Evolutionary conservation across 2,113 vertebrate genomes (phyloP).

Genomic region (Spheniscus mendiculus): DNA sequence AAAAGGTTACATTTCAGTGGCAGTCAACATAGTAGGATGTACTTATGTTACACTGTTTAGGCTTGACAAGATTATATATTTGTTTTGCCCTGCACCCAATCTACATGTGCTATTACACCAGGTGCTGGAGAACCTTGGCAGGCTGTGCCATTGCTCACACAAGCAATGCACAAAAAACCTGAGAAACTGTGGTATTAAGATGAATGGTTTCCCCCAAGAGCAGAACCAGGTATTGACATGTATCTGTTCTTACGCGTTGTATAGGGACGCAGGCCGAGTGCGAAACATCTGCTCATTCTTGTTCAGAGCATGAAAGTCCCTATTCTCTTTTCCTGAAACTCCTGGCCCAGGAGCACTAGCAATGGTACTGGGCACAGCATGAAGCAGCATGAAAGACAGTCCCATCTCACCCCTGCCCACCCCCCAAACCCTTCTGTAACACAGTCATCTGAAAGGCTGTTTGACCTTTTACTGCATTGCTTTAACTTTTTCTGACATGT

Average conservation of each 20-base stretch:
- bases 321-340: not conserved
- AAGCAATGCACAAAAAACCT: not conserved
- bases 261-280: accelerated
- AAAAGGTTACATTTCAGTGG: not conserved
- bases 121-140: not conserved
- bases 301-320: not conserved
- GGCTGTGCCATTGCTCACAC: not conserved
- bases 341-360: not conserved
- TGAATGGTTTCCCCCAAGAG: not conserved
- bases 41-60: not conserved
- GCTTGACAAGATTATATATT: not conserved
- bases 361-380: not conserved
- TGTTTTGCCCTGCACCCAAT: not conserved
- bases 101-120: not conserved
- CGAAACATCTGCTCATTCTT: not conserved
- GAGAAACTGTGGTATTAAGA: not conserved
- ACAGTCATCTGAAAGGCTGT: not conserved
- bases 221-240: not conserved
- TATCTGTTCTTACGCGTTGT: not conserved
- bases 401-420: not conserved
- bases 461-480: not conserved
- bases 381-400: not conserved
- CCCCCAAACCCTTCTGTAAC: not conserved
- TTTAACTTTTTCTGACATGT: not conserved
- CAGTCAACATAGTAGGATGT: not conserved